A percentile compares a stretch with the other conserved stretches of the same genome.
Conservation (phyloP, 2,113 vertebrate species). For the Agapornis roseicollis region DNA sequence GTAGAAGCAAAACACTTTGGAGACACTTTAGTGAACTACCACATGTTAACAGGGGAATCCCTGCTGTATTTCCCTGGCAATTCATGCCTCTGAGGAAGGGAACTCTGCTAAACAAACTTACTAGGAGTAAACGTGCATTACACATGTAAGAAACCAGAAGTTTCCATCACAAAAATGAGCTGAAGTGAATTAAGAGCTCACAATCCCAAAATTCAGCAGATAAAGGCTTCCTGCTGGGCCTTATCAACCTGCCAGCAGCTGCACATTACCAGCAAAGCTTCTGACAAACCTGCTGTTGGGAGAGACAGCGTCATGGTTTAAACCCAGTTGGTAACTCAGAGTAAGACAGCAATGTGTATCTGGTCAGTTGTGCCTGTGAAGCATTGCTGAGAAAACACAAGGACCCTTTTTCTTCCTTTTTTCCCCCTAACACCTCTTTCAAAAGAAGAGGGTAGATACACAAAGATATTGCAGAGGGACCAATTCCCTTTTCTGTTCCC, state of each 20-base stretch:
- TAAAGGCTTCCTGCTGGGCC: not conserved
- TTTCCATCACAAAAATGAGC: not conserved
- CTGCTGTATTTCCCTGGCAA: not conserved
- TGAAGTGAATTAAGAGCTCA: not conserved
- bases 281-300: not conserved
- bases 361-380: not conserved
- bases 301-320: not conserved
- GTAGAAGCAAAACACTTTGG: not conserved
- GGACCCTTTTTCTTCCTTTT: not conserved
- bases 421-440: not conserved
- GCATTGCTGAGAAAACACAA: not conserved
- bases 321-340: not conserved
- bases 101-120: not conserved
- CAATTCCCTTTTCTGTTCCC: not conserved
- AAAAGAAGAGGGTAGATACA: not conserved
- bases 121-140: not conserved
- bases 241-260: not conserved
- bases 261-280: not conserved
- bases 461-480: not conserved
- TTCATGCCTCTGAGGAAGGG: not conserved
- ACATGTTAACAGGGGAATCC: constrained; percentile 14
- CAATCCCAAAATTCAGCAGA: not conserved
- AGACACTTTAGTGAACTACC: not conserved
- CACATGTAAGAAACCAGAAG: not conserved
- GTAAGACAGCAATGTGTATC: not conserved